Evolutionary conservation across 2,113 vertebrate genomes (phyloP).

Genomic region (Colius striatus): DNA sequence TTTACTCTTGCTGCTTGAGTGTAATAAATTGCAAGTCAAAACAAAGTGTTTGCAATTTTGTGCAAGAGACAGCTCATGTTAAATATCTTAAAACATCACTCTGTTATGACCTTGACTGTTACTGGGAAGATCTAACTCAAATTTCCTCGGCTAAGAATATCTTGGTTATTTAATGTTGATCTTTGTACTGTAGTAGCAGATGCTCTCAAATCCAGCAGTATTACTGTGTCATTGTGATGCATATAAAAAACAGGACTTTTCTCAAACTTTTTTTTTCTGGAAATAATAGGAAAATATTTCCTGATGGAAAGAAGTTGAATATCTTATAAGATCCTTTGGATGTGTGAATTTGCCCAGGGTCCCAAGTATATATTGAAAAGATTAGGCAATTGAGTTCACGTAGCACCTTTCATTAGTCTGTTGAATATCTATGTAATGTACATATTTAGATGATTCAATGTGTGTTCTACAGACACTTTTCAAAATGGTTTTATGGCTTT

Average conservation of each 20-base stretch:
- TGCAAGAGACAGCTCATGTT: background rate
- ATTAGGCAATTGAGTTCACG: background rate
- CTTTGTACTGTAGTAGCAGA: background rate
- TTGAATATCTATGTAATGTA: background rate
- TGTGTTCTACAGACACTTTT: background rate
- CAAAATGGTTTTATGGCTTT: background rate
- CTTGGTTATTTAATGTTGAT: background rate
- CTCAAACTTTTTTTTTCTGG: background rate
- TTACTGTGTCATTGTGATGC: background rate
- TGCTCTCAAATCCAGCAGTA: background rate
- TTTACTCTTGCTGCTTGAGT: background rate
- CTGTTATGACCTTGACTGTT: background rate
- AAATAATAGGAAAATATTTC: background rate
- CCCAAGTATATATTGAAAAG: background rate
- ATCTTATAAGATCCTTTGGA: background rate
- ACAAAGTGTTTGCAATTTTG: background rate
- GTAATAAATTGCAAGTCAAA: slow-evolving; percentile 35
- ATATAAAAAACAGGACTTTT: background rate
- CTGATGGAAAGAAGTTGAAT: background rate
- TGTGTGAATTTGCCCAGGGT: background rate
- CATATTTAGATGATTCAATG: background rate
- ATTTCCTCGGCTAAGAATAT: background rate
- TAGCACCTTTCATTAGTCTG: background rate
- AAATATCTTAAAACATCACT: background rate
- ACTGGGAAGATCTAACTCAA: background rate